Conservation (phyloP, 2,113 vertebrate species). For the Rhombomys opimus region DNA sequence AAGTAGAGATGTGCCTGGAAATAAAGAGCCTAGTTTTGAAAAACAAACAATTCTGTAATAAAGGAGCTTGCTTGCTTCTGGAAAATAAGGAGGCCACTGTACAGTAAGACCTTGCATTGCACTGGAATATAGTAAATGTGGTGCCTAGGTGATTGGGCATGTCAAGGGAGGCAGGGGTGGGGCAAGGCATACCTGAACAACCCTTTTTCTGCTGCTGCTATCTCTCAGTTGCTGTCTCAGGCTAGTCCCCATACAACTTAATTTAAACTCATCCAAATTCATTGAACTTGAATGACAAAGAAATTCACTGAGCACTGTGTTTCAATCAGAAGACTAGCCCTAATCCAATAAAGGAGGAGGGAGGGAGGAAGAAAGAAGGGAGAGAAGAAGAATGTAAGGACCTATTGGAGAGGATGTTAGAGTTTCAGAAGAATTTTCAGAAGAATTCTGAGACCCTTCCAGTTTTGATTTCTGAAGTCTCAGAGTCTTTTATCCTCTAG, state of each 20-base stretch:
- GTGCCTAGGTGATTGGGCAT: background rate
- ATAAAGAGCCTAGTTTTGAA: background rate
- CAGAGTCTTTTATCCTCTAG: background rate
- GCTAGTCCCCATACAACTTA: too few species aligned
- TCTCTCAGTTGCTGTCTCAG: background rate
- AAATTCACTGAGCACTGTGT: background rate
- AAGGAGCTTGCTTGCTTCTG: background rate
- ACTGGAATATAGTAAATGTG: accelerated
- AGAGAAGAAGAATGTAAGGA: background rate
- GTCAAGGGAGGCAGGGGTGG: background rate
- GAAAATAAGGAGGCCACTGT: background rate
- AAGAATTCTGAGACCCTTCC: background rate
- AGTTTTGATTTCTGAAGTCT: background rate
- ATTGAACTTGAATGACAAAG: background rate
- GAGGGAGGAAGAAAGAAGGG: too few species aligned
- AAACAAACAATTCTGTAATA: background rate
- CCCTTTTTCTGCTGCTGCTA: background rate
- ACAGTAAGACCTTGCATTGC: background rate
- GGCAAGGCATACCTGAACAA: background rate
- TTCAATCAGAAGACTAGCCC: background rate
- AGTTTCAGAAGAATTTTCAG: background rate
- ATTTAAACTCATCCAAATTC: background rate
- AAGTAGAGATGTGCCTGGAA: background rate
- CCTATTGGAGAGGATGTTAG: accelerated
- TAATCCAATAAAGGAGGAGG: background rate